These are phyloP conservation scores for Lasioglossum vierecki DNA, from an alignment of 2,888 invertebrate genomes.

Conservation along the genomic window DNA sequence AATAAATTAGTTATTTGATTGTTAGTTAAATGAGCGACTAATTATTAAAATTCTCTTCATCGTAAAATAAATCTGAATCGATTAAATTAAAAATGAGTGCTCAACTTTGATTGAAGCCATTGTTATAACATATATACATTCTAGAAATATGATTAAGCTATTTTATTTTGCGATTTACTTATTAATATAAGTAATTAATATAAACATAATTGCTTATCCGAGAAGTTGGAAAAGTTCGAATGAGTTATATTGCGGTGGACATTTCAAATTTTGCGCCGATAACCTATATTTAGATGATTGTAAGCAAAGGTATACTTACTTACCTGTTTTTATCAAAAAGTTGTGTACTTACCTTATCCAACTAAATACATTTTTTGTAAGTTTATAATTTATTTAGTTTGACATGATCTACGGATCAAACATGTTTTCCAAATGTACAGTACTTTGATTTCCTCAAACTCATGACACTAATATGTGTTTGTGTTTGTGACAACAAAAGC, in stretches of 20 bases:
- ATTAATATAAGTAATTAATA: not conserved
- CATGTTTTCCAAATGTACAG: not conserved
- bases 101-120: not conserved
- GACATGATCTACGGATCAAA: not conserved
- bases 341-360: not conserved
- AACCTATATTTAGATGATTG: not conserved
- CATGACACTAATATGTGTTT: not conserved
- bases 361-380: not conserved
- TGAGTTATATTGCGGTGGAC: not conserved
- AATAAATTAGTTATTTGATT: not conserved
- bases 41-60: not conserved
- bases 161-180: not conserved
- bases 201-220: no score
- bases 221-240: not conserved
- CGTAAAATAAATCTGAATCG: not conserved
- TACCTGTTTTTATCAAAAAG: not conserved
- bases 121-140: not conserved
- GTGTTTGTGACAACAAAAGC: not conserved
- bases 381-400: not conserved
- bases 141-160: not conserved
- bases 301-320: not conserved
- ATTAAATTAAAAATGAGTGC: not conserved
- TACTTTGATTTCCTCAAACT: not conserved
- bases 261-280: constrained; percentile 22
- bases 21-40: not conserved